These are phyloP conservation scores for Drosophila cognata DNA, from an alignment of 2,888 invertebrate genomes.

Conservation along the genomic window DNA sequence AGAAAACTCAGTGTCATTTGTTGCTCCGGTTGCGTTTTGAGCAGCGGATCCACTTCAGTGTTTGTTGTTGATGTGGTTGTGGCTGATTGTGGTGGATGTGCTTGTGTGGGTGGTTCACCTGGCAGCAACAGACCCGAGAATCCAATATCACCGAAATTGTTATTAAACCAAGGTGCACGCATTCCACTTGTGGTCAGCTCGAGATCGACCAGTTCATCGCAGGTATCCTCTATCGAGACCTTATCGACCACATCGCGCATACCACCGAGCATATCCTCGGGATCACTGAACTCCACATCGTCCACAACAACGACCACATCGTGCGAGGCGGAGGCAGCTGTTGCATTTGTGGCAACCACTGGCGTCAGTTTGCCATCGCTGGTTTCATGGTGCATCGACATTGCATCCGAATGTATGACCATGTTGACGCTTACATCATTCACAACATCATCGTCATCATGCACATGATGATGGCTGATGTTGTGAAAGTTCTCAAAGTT, in stretches of 20 bases:
- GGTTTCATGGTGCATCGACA: constrained; percentile 49
- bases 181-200: constrained; percentile 74
- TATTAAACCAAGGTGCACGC: constrained; percentile 79
- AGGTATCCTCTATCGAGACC: constrained; percentile 85
- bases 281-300: constrained; percentile 91
- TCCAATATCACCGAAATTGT: constrained; percentile 72
- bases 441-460: constrained; percentile 52
- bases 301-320: constrained; percentile 67
- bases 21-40: constrained; percentile 27
- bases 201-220: constrained; percentile 83
- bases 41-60: background rate
- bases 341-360: constrained; percentile 33
- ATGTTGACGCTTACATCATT: constrained; percentile 65
- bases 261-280: constrained; percentile 94
- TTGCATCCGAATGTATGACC: constrained; percentile 61
- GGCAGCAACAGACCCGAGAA: constrained; percentile 71
- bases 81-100: constrained; percentile 9
- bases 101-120: constrained; percentile 61
- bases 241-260: constrained; percentile 91
- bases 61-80: background rate
- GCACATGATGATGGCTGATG: constrained; percentile 42
- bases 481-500: constrained; percentile 81
- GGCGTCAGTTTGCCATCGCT: constrained; percentile 46
- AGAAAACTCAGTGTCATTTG: constrained; percentile 58
- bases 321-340: constrained; percentile 24